phyloP scores from a whole-genome alignment of 2,888 invertebrate genomes.

The Chloromyia formosa region DNA sequence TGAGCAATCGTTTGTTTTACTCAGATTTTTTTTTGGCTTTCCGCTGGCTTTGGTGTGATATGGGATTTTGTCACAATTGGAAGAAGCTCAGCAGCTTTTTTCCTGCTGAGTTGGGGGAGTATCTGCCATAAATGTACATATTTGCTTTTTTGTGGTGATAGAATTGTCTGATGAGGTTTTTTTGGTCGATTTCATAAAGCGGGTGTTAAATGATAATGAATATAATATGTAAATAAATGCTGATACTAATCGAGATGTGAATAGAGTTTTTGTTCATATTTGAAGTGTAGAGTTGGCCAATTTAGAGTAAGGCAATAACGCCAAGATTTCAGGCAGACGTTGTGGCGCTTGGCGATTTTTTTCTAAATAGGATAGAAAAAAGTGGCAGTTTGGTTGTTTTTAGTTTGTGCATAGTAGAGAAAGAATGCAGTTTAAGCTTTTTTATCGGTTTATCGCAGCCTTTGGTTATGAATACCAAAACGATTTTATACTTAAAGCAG shows the following conservation, averaged over 20 bases:
- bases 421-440: no score
- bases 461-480: no score
- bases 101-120: neutral
- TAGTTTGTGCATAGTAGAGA: no score
- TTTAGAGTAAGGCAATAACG: no score
- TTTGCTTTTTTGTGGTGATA: neutral
- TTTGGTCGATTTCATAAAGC: neutral
- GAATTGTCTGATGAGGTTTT: neutral
- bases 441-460: no score
- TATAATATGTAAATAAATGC: conserved; percentile 10
- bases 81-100: neutral
- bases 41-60: neutral
- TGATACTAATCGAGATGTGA: conserved; percentile 11
- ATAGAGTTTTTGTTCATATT: neutral
- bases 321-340: no score
- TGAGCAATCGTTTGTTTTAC: neutral
- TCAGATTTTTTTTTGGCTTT: neutral
- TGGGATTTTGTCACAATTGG: conserved; percentile 2
- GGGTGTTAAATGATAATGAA: neutral
- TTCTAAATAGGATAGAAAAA: no score
- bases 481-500: no score
- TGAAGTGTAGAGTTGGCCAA: no score
- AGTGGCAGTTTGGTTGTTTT: no score
- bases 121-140: neutral
- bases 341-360: no score